phyloP scores from a whole-genome alignment of 2,888 invertebrate genomes.

The Lepidochitona cinerea region DNA sequence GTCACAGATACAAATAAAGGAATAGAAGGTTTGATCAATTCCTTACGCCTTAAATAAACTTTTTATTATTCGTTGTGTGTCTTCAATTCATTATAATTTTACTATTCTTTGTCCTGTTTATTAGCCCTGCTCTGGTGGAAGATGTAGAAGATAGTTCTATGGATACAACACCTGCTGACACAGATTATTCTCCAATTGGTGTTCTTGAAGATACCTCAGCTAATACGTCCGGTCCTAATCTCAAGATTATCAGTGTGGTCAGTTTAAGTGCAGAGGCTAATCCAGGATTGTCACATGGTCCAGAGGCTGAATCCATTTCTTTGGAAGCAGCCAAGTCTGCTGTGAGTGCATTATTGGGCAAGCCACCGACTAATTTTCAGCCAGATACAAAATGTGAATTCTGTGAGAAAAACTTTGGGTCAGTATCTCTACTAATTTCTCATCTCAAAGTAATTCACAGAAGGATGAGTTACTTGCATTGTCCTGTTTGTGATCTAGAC shows the following conservation, averaged over 20 bases:
- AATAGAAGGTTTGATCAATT: no score
- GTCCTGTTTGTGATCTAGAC: background rate
- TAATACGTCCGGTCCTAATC: background rate
- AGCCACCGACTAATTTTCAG: background rate
- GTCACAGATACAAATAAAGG: no score
- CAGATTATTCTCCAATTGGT: no score
- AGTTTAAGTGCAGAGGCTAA: background rate
- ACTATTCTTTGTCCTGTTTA: no score
- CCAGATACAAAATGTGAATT: background rate
- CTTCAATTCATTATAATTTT: no score
- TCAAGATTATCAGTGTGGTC: background rate
- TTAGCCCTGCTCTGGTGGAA: no score
- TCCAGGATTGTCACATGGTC: no score
- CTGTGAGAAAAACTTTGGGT: background rate
- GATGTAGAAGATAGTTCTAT: no score
- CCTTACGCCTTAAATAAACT: no score
- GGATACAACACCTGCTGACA: no score
- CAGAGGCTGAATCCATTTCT: background rate
- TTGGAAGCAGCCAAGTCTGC: background rate
- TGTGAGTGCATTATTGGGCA: background rate
- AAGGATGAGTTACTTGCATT: background rate
- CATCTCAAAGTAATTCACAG: background rate
- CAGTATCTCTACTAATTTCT: background rate
- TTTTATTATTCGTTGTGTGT: no score
- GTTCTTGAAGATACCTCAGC: no score